Evolutionary conservation across 2,113 vertebrate species (phyloP), one percentile per base, ranked within the genome.

Genomic region (Anthoscopus minutus): DNA sequence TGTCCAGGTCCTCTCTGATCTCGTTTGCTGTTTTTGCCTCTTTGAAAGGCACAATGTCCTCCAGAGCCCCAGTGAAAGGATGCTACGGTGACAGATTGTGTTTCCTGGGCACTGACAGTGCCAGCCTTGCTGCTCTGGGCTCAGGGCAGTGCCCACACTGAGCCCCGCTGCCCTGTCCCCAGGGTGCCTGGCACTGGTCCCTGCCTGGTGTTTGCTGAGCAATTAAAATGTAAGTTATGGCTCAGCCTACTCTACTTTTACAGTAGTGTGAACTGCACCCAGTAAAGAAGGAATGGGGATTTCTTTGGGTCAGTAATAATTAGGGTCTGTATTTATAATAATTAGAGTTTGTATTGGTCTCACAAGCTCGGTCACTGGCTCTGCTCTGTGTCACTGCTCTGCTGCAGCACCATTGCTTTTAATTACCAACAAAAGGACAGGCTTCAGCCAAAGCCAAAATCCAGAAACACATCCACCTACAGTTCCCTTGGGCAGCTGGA

Each of bases 1-100:
- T 81, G 48, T 10, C 31, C 44, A 28, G 70, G 44, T 58, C 31
- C 24, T 72, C 40, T 17, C 44, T 79, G 57, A 65, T 51, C 35
- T 89, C 2, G 6, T 61, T 71, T 42, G 50, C 23, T 61, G 23
- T 33, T 89, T 50, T 30, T 35, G 56, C 30, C 56, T 58, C 88
- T 81, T 35, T 71, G 78, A 54, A 73, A 31, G 35, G 19, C 13
- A 11, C 20, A 10, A 1, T 13, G 20, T 27, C 37, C n/a, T 38
- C 12, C 3, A 24, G 56, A 84, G 42, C 53, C 72, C 50, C 19
- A 35, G 7, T 44, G 61, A 19, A 22, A 56, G 44, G 51, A 6
- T 22, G 47, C 21, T 47, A 38, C 1, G 3, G 10, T 37, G 60
- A 22, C 1, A 3, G 72, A 15, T 11, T 0, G 3, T 18, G 37